phyloP scores from a whole-genome alignment of 1,140 invertebrate species.

The Drepana arcuata region DNA sequence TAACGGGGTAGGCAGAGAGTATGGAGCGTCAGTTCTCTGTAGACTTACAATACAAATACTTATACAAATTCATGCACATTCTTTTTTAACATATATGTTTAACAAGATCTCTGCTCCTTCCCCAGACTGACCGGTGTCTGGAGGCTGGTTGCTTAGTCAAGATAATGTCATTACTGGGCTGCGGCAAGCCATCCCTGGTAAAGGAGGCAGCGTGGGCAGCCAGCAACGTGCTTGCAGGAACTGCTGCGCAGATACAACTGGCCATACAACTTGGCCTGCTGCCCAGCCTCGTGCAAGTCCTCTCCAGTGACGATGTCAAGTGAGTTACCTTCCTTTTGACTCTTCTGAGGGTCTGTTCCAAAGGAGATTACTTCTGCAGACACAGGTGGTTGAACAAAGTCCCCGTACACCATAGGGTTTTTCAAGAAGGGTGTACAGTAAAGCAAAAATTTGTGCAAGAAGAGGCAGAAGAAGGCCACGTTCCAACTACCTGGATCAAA shows the following conservation, averaged over 20 bases:
- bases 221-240: slow-evolving; percentile 98
- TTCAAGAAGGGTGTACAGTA: no score
- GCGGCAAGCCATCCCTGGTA: slow-evolving; percentile 81
- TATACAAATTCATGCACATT: no score
- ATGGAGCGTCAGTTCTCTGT: no score
- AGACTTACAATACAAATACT: no score
- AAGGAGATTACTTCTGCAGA: not conserved
- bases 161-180: slow-evolving; percentile 81
- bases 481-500: no score
- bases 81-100: no score
- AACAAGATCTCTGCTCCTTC: not conserved
- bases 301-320: slow-evolving; percentile 71
- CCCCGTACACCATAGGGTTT: no score
- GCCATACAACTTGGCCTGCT: slow-evolving; percentile 83
- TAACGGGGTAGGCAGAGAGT: no score
- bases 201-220: slow-evolving; percentile 99
- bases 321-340: slow-evolving; percentile 18
- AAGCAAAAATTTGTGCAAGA: no score
- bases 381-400: not conserved
- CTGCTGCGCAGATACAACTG: slow-evolving; percentile 91
- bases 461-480: no score
- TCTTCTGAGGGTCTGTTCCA: no score
- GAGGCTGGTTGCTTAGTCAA: slow-evolving; percentile 82
- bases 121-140: slow-evolving; percentile 93
- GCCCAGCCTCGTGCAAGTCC: slow-evolving; percentile 78